Evolutionary conservation across 2,113 vertebrate species (phyloP).

Genomic region (Poeciliopsis occidentalis): DNA sequence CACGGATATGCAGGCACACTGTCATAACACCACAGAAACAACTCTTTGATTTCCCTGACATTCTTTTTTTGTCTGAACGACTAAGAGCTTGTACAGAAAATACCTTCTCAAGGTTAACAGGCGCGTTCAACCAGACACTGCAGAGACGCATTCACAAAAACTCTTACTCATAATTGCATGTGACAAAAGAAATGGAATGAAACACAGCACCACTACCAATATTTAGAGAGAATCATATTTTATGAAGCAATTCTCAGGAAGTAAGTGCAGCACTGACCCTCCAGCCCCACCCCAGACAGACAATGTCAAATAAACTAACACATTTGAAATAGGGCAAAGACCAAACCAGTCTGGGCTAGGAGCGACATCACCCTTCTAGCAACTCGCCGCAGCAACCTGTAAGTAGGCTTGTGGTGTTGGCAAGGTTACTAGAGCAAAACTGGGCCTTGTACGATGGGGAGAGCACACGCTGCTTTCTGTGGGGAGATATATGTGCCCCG

Average conservation of each 20-base stretch:
- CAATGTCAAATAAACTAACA: slow-evolving; percentile 80
- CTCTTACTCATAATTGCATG: slow-evolving; percentile 36
- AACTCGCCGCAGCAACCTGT: slow-evolving; percentile 69
- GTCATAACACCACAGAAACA: slow-evolving; percentile 56
- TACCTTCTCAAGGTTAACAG: slow-evolving; percentile 36
- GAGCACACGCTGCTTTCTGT: slow-evolving; percentile 70
- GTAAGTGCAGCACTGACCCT: slow-evolving; percentile 83
- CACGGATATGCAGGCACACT: slow-evolving; percentile 29
- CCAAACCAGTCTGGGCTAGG: slow-evolving; percentile 82
- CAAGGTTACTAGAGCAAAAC: slow-evolving; percentile 71
- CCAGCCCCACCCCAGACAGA: slow-evolving; percentile 79
- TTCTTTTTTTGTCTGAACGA: slow-evolving; percentile 45
- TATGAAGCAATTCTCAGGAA: slow-evolving; percentile 85
- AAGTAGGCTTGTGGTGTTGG: slow-evolving; percentile 67
- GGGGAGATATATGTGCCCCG: slow-evolving; percentile 56
- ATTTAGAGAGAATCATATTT: slow-evolving; percentile 84
- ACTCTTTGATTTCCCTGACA: slow-evolving; percentile 64
- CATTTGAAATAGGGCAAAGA: slow-evolving; percentile 77
- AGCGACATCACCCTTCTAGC: slow-evolving; percentile 77
- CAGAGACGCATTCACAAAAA: slow-evolving; percentile 35
- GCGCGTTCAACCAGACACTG: slow-evolving; percentile 17
- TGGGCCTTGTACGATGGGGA: slow-evolving; percentile 62
- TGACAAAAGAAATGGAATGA: slow-evolving; percentile 61
- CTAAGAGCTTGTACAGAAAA: slow-evolving; percentile 55
- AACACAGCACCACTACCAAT: slow-evolving; percentile 73